Evolutionary conservation across 92 coral and sea anemone genomes (phyloP).

Genomic region (Parazoanthus atlanticus): DNA sequence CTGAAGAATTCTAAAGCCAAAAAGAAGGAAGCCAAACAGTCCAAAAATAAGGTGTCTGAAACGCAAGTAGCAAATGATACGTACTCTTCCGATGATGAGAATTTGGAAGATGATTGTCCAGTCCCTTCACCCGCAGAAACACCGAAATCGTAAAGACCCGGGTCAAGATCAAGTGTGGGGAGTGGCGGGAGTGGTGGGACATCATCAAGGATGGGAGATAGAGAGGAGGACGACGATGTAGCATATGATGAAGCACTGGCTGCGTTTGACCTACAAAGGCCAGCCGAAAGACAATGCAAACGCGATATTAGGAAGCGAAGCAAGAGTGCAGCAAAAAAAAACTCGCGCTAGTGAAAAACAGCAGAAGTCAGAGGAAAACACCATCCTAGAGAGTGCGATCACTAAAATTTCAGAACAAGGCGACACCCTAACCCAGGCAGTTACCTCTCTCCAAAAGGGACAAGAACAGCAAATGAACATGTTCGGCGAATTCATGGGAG

Average conservation of each 20-base stretch:
- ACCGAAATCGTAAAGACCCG: conserved; percentile 26
- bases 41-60: conserved; percentile 29
- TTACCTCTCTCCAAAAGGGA: conserved; percentile 7
- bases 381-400: conserved; percentile 2
- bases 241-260: conserved; percentile 10
- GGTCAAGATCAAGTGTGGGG: conserved; percentile 31
- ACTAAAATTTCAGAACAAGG: conserved; percentile 10
- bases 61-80: conserved; percentile 26
- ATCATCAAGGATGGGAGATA: conserved; percentile 10
- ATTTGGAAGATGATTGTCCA: conserved; percentile 10
- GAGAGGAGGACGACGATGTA: conserved; percentile 21
- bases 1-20: no score
- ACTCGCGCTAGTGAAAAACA: conserved; percentile 6
- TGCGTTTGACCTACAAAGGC: not conserved
- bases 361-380: conserved; percentile 17
- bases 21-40: conserved; percentile 25
- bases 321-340: not conserved
- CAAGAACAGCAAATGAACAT: conserved; percentile 10
- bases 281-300: conserved; percentile 12
- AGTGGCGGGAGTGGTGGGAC: conserved; percentile 6
- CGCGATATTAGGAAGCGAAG: conserved; percentile 8
- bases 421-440: conserved; percentile 14
- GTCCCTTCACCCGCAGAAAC: conserved; percentile 28
- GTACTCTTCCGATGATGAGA: conserved; percentile 28
- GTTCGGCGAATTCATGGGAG: conserved; percentile 1